Conservation (phyloP, 2,113 vertebrate species). For the Euleptes europaea region DNA sequence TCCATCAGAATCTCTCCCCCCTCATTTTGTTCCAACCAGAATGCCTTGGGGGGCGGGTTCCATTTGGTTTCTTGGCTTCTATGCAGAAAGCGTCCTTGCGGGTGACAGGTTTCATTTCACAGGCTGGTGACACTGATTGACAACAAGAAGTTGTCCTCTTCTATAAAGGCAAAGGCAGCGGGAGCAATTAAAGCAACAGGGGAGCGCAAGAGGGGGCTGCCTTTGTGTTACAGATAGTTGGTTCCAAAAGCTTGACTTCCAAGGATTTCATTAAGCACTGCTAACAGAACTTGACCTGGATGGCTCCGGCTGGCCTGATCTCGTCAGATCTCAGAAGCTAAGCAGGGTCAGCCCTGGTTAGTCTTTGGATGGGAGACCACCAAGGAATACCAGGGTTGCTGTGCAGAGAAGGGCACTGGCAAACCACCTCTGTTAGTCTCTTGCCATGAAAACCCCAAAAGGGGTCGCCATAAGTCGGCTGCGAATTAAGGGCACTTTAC, state of each 20-base stretch:
- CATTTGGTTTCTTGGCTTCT: conserved; percentile 12
- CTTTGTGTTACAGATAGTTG: background rate
- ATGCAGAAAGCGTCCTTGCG: background rate
- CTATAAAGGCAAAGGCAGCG: background rate
- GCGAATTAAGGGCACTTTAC: no score
- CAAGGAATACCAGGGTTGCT: no score
- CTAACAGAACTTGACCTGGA: background rate
- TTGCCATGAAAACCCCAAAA: no score
- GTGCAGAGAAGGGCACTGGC: no score
- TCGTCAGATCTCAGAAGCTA: no score
- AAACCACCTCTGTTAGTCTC: no score
- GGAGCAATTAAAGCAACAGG: background rate
- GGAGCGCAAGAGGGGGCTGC: background rate
- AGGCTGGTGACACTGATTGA: background rate
- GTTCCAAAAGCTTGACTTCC: background rate
- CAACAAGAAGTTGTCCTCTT: background rate
- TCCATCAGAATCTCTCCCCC: background rate
- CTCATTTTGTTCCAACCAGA: conserved; percentile 8
- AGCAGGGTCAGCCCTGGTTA: no score
- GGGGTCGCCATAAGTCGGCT: no score
- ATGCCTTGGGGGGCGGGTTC: background rate
- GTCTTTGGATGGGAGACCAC: no score
- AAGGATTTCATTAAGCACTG: background rate
- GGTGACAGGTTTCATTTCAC: conserved; percentile 6
- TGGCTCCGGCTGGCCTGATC: no score